Evolutionary conservation across 2,888 invertebrate genomes (phyloP).

Genomic region (Stenichneumon culpator): DNA sequence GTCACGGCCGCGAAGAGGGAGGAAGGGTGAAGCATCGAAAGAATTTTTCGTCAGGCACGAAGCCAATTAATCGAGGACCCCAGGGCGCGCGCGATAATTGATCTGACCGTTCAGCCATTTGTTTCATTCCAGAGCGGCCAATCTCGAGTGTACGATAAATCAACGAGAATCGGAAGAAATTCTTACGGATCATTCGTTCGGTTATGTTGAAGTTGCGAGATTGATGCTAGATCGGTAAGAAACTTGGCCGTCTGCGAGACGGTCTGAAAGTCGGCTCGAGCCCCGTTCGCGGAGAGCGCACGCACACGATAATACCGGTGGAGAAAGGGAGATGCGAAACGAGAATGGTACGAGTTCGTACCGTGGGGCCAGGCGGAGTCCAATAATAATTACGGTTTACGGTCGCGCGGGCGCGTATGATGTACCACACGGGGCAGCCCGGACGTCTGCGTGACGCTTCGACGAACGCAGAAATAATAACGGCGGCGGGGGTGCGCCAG

Average conservation of each 20-base stretch:
- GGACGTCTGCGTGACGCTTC: constrained; percentile 66
- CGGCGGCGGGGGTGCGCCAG: constrained; percentile 51
- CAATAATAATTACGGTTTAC: constrained; percentile 72
- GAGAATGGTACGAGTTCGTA: constrained; percentile 69
- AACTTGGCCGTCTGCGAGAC: constrained; percentile 29
- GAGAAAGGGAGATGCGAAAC: constrained; percentile 36
- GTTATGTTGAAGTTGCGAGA: constrained; percentile 40
- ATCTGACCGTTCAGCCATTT: constrained; percentile 38
- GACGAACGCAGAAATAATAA: constrained; percentile 71
- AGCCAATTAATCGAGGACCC: constrained; percentile 48
- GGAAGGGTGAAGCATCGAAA: not conserved
- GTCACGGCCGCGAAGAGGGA: not conserved
- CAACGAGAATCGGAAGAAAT: constrained; percentile 7
- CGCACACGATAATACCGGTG: constrained; percentile 20
- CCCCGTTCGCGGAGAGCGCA: constrained; percentile 12
- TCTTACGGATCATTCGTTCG: constrained; percentile 7
- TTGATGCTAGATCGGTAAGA: constrained; percentile 42
- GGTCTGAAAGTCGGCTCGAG: constrained; percentile 31
- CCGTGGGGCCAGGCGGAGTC: constrained; percentile 66
- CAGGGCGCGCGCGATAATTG: constrained; percentile 12
- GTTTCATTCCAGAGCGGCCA: constrained; percentile 29
- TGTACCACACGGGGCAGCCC: not conserved
- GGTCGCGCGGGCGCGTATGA: constrained; percentile 62
- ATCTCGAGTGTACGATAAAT: constrained; percentile 48
- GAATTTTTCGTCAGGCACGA: constrained; percentile 40